Conservation (phyloP, 2,888 invertebrate species). For the Lomographa bimaculata region DNA sequence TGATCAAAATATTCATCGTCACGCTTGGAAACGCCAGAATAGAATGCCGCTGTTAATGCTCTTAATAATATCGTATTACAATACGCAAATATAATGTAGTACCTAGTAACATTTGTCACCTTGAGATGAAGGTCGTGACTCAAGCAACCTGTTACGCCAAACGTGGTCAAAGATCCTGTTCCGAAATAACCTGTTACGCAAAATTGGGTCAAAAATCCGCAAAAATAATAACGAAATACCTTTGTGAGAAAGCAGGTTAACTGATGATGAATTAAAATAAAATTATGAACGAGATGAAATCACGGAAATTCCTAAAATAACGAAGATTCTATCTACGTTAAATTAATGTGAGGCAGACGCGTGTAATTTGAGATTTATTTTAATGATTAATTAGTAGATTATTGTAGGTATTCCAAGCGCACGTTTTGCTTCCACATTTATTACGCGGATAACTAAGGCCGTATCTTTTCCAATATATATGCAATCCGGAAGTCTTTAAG, state of each 20-base stretch:
- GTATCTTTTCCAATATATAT: too few species aligned
- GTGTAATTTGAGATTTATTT: slow-evolving; percentile 9
- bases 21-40: too few species aligned
- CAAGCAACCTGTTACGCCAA: slow-evolving; percentile 3
- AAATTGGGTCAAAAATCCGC: slow-evolving; percentile 2
- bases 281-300: slow-evolving; percentile 28
- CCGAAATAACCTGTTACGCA: slow-evolving; percentile 1
- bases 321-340: slow-evolving; percentile 25
- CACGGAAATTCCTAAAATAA: slow-evolving; percentile 31
- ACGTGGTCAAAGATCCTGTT: slow-evolving; percentile 6
- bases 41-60: too few species aligned
- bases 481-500: too few species aligned
- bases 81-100: too few species aligned
- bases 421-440: too few species aligned
- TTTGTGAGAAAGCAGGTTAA: slow-evolving; percentile 28
- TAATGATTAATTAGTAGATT: slow-evolving; percentile 10
- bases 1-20: too few species aligned
- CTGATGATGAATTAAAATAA: slow-evolving; percentile 30
- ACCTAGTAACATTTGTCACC: too few species aligned
- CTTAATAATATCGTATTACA: too few species aligned
- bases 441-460: too few species aligned
- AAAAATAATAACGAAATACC: slow-evolving; percentile 9
- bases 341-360: slow-evolving; percentile 20
- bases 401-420: too few species aligned
- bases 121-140: slow-evolving; percentile 11